A percentile compares a stretch with the other conserved stretches of the same genome.
phyloP scores from a whole-genome alignment of 2,888 invertebrate genomes.

The Habroteleia sp. region DNA sequence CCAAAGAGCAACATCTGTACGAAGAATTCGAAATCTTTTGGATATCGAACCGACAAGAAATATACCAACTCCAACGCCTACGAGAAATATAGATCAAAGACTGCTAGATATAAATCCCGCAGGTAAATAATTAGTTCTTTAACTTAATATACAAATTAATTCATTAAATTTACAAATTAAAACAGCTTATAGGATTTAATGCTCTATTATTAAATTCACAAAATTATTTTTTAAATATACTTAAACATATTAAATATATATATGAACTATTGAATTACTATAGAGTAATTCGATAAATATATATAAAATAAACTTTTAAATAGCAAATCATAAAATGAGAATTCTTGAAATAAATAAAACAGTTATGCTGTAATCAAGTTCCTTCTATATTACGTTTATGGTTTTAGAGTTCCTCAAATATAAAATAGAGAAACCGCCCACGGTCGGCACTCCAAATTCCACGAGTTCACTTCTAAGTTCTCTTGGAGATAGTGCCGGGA shows the following conservation, averaged over 20 bases:
- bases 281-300: too few relatives aligned
- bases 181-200: too few relatives aligned
- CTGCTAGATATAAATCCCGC: constrained; percentile 94
- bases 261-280: too few relatives aligned
- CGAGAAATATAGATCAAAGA: constrained; percentile 85
- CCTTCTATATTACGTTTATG: constrained; percentile 7
- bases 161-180: too few relatives aligned
- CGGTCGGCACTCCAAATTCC: constrained; percentile 83
- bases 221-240: too few relatives aligned
- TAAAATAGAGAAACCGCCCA: constrained; percentile 89
- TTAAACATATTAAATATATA: too few relatives aligned
- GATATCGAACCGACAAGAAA: constrained; percentile 84
- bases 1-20: constrained; percentile 84
- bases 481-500: constrained; percentile 74
- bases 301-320: too few relatives aligned
- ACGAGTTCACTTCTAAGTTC: constrained; percentile 81
- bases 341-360: not conserved
- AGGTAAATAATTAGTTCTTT: constrained; percentile 82
- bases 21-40: constrained; percentile 90
- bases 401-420: constrained; percentile 92
- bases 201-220: too few relatives aligned
- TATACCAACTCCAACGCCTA: constrained; percentile 89
- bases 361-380: not conserved
- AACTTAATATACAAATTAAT: too few relatives aligned
- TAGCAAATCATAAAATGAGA: not conserved